These are phyloP conservation scores for Agonopterix subpropinquella DNA, from an alignment of 2,888 invertebrate species.

Conservation along the genomic window DNA sequence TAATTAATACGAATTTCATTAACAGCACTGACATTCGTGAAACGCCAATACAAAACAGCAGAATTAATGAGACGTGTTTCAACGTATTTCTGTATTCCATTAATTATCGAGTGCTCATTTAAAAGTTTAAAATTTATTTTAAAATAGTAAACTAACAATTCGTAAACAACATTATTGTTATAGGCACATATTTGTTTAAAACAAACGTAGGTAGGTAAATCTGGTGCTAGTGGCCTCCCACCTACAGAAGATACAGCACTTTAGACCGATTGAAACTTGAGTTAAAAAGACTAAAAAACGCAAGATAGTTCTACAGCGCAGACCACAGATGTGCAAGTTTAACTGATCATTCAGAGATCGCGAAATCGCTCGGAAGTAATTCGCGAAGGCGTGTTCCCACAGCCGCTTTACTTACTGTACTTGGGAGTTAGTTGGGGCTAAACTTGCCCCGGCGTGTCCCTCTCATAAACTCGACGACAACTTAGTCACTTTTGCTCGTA, in stretches of 20 bases:
- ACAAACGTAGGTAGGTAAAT: too few relatives aligned
- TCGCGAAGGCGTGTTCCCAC: slow-evolving; percentile 48
- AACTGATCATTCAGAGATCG: slow-evolving; percentile 53
- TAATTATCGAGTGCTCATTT: slow-evolving; percentile 33
- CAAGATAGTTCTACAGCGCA: slow-evolving; percentile 13
- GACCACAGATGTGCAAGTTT: slow-evolving; percentile 39
- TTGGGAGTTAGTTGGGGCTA: slow-evolving; percentile 46
- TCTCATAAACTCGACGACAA: slow-evolving; percentile 58
- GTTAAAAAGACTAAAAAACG: too few relatives aligned
- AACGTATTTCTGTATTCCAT: slow-evolving; percentile 39
- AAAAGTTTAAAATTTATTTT: too few relatives aligned
- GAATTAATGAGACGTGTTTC: slow-evolving; percentile 40
- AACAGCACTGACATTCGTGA: slow-evolving; percentile 7
- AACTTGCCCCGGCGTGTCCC: slow-evolving; percentile 45
- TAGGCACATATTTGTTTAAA: too few relatives aligned
- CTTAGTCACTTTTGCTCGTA: slow-evolving; percentile 52
- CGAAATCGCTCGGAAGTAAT: slow-evolving; percentile 63
- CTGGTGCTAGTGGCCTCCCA: too few relatives aligned
- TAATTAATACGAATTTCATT: slow-evolving; percentile 8
- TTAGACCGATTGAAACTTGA: too few relatives aligned
- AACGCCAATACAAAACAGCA: slow-evolving; percentile 33
- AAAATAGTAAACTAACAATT: too few relatives aligned
- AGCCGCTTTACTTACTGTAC: slow-evolving; percentile 53
- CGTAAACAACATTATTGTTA: too few relatives aligned
- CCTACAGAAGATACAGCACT: too few relatives aligned